Evolutionary conservation across 2,888 invertebrate species (phyloP).

Genomic region (Chironomus riparius): DNA sequence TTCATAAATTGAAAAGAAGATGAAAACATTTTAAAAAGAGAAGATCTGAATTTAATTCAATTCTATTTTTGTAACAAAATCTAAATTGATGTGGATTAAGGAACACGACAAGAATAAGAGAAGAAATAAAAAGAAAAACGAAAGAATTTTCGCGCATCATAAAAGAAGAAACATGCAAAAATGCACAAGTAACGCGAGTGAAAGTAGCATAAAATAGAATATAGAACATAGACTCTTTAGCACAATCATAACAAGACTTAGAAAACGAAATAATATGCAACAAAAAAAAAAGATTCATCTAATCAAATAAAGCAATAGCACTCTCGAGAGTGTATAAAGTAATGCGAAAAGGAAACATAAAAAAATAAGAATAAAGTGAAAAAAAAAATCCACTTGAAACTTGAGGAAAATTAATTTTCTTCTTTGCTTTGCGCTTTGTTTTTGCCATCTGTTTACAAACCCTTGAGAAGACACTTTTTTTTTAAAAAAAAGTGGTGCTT

Average conservation of each 20-base stretch:
- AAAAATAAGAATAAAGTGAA: neutral
- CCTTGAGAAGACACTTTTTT: neutral
- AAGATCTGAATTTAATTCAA: too few relatives aligned
- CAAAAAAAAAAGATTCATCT: neutral
- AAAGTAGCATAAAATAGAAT: neutral
- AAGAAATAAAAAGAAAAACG: neutral
- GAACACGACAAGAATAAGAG: too few relatives aligned
- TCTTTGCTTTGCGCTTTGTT: neutral
- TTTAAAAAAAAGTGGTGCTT: too few relatives aligned
- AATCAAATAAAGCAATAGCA: neutral
- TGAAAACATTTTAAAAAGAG: too few relatives aligned
- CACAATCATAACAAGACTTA: too few relatives aligned
- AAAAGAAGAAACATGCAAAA: neutral
- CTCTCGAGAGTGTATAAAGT: too few relatives aligned
- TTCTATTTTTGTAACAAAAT: too few relatives aligned
- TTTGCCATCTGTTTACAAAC: neutral
- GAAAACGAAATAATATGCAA: too few relatives aligned
- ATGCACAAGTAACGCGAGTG: neutral
- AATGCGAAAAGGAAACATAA: neutral
- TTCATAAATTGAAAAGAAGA: too few relatives aligned
- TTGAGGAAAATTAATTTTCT: slow-evolving; percentile 4
- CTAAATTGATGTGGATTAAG: too few relatives aligned
- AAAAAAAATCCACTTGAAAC: neutral
- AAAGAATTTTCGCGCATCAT: neutral
- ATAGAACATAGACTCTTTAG: neutral